Percentiles rank a stretch among this genome's conserved stretches.
phyloP scores from a whole-genome alignment of 2,113 vertebrate genomes.

The Pontoporia blainvillei region DNA sequence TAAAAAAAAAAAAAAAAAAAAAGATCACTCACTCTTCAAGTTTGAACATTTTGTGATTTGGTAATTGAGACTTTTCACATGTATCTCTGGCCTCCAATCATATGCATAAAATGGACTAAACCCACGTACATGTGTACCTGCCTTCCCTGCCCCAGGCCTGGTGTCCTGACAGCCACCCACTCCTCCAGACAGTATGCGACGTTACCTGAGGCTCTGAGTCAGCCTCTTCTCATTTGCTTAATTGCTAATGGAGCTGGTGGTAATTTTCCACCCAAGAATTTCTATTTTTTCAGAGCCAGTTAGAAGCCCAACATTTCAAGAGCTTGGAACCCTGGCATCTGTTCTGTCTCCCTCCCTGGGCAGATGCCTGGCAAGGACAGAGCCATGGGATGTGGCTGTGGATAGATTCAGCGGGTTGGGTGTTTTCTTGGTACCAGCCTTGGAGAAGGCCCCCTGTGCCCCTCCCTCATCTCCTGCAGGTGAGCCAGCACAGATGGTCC shows the following conservation, averaged over 20 bases:
- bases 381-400: accelerated
- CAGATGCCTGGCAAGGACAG: accelerated
- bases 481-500: not conserved
- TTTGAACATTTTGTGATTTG: not conserved
- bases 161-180: not conserved
- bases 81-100: not conserved
- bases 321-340: not conserved
- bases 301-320: conserved; percentile 11
- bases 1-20: too few relatives aligned
- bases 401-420: not conserved
- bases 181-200: not conserved
- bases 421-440: not conserved
- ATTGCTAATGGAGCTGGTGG: not conserved
- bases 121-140: accelerated
- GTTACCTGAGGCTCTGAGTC: not conserved
- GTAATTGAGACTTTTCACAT: not conserved
- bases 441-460: not conserved
- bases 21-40: not conserved
- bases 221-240: not conserved
- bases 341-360: not conserved
- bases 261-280: conserved; percentile 63
- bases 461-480: not conserved
- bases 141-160: not conserved
- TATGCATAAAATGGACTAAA: not conserved
- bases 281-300: conserved; percentile 43